Evolutionary conservation across 2,888 invertebrate genomes (phyloP).

Genomic region (Leptogaster cylindrica): DNA sequence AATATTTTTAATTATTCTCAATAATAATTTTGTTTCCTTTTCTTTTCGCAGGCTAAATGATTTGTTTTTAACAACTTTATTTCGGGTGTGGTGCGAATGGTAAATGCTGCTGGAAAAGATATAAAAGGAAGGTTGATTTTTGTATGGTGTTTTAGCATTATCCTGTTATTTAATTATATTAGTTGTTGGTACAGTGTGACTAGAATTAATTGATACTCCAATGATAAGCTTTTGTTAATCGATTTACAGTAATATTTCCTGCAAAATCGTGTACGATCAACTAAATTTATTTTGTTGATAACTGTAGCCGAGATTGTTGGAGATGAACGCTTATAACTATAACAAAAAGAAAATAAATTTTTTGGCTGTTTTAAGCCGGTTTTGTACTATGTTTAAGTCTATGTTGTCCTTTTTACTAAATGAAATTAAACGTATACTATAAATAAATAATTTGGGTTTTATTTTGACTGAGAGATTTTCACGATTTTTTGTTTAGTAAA

Average conservation of each 20-base stretch:
- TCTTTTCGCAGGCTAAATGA: slow-evolving; percentile 27
- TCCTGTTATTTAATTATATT: slow-evolving; percentile 15
- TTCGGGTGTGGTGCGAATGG: slow-evolving; percentile 15
- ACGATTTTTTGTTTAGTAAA: too few species aligned
- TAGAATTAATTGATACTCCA: too few species aligned
- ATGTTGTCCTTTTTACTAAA: too few species aligned
- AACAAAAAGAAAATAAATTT: too few species aligned
- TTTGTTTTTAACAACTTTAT: background rate
- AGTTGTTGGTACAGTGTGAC: slow-evolving; percentile 15
- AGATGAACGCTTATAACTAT: slow-evolving; percentile 1
- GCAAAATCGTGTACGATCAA: slow-evolving; percentile 8
- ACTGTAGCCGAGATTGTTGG: background rate
- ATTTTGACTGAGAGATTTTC: too few species aligned
- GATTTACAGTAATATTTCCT: background rate
- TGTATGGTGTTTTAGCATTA: slow-evolving; percentile 3
- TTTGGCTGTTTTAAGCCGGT: slow-evolving; percentile 36
- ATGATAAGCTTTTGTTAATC: slow-evolving; percentile 6
- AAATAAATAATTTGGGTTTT: too few species aligned
- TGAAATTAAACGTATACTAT: too few species aligned
- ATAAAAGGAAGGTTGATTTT: too few species aligned
- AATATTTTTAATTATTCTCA: too few species aligned
- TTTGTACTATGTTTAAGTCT: too few species aligned
- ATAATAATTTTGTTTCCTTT: slow-evolving; percentile 13
- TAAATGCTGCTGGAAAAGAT: slow-evolving; percentile 3
- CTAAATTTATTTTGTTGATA: background rate